A percentile compares a stretch with the other conserved stretches of the same genome.
Conservation (phyloP, 2,797 vertebrate species). For the Somateria mollissima region DNA sequence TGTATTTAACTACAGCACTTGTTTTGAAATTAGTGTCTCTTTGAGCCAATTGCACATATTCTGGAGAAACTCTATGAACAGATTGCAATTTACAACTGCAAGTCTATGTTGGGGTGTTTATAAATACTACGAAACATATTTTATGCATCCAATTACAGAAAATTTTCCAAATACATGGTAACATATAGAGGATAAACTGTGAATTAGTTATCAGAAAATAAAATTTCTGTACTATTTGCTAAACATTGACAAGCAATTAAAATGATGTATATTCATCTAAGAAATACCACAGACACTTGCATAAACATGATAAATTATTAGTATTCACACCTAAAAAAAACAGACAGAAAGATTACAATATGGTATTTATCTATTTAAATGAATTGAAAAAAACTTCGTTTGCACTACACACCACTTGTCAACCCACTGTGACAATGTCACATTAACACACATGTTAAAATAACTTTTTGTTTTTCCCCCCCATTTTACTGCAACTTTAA, state of each 20-base stretch:
- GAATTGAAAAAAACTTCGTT: neutral
- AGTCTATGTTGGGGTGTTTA: neutral
- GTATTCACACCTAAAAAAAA: neutral
- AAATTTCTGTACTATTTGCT: neutral
- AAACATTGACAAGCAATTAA: neutral
- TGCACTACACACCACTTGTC: neutral
- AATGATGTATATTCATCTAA: neutral
- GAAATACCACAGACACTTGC: neutral
- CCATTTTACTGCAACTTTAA: neutral
- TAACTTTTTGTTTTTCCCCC: fast-evolving
- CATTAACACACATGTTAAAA: neutral
- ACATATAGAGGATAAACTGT: neutral
- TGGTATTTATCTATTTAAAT: neutral
- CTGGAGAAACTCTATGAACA: neutral
- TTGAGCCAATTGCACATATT: neutral
- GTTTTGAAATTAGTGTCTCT: neutral
- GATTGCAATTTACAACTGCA: neutral
- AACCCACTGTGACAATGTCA: neutral
- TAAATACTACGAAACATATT: neutral
- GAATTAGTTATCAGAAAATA: neutral
- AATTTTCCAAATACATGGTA: neutral
- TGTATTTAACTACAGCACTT: neutral
- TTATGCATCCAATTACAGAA: neutral
- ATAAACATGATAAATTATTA: neutral
- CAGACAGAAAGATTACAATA: neutral